Percentiles rank a stretch among this genome's conserved stretches.
These are phyloP conservation scores for Paramormyrops kingsleyae DNA, from an alignment of 2,113 vertebrate genomes.

Conservation along the genomic window DNA sequence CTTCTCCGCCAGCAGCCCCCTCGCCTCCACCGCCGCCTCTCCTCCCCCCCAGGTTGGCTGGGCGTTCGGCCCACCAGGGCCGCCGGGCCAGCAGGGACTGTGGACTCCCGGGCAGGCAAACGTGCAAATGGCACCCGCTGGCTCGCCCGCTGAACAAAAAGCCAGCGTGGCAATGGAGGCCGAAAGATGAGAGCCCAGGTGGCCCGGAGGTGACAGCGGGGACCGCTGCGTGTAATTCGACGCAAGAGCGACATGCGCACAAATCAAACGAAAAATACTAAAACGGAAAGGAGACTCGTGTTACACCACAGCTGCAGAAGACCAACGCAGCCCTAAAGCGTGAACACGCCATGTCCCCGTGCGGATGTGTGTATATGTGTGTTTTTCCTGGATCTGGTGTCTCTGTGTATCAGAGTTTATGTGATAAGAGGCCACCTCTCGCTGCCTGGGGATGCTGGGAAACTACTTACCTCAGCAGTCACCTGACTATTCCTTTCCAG, in stretches of 20 bases:
- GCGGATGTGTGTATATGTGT: background rate
- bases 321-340: background rate
- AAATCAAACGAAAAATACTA: background rate
- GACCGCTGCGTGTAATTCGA: background rate
- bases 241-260: background rate
- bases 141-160: constrained; percentile 69
- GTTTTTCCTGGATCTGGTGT: background rate
- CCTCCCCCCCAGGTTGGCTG: constrained; percentile 53
- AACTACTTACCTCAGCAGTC: constrained; percentile 1
- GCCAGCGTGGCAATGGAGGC: constrained; percentile 69
- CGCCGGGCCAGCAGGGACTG: constrained; percentile 48
- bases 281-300: background rate
- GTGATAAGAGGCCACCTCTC: background rate
- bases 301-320: background rate
- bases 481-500: constrained; percentile 13
- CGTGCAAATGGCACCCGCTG: constrained; percentile 46
- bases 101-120: constrained; percentile 59
- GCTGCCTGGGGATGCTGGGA: background rate
- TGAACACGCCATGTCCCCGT: background rate
- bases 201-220: constrained; percentile 8
- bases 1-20: constrained; percentile 57
- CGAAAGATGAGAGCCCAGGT: constrained; percentile 68
- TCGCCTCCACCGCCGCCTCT: constrained; percentile 61
- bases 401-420: background rate
- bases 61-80: background rate